Percentiles rank a stretch among this genome's conserved stretches.
These are phyloP conservation scores for Saturnia japonica DNA, from an alignment of 2,888 invertebrate genomes.

Conservation along the genomic window DNA sequence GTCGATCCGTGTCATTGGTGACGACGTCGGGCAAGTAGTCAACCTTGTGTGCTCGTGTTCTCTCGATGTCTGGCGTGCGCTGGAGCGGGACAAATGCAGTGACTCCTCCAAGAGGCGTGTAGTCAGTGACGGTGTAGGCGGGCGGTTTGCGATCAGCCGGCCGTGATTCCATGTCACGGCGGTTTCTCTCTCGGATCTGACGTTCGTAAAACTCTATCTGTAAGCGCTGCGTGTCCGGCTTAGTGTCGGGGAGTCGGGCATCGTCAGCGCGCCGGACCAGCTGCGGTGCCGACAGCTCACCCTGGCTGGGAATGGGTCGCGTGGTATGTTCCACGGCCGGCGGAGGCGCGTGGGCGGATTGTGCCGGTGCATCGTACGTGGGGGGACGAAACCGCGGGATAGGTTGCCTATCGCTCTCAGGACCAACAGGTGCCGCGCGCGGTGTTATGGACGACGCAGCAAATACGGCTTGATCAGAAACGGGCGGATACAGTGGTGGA, in stretches of 20 bases:
- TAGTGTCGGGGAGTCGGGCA: slow-evolving; percentile 36
- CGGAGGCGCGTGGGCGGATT: slow-evolving; percentile 45
- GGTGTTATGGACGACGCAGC: slow-evolving; percentile 46
- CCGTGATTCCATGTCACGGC: slow-evolving; percentile 51
- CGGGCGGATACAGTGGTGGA: slow-evolving; percentile 49
- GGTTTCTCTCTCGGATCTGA: slow-evolving; percentile 69
- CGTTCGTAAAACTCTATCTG: slow-evolving; percentile 79
- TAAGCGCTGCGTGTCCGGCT: slow-evolving; percentile 66
- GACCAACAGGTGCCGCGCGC: slow-evolving; percentile 77
- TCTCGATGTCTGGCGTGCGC: slow-evolving; percentile 77
- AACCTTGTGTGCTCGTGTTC: slow-evolving; percentile 71
- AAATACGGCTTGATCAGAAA: not conserved
- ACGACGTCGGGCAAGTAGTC: slow-evolving; percentile 77
- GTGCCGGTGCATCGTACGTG: slow-evolving; percentile 48
- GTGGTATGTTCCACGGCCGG: slow-evolving; percentile 54
- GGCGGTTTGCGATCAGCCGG: slow-evolving; percentile 49
- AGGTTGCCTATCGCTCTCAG: slow-evolving; percentile 77
- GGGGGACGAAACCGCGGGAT: slow-evolving; percentile 43
- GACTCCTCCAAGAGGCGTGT: slow-evolving; percentile 64
- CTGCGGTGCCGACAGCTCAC: slow-evolving; percentile 70
- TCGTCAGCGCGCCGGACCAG: slow-evolving; percentile 59
- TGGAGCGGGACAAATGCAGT: slow-evolving; percentile 76
- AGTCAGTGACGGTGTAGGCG: slow-evolving; percentile 75
- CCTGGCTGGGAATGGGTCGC: slow-evolving; percentile 65
- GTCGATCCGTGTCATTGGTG: slow-evolving; percentile 61